Conservation (phyloP, 1,140 invertebrate genomes). For the Oryzaephilus surinamensis region DNA sequence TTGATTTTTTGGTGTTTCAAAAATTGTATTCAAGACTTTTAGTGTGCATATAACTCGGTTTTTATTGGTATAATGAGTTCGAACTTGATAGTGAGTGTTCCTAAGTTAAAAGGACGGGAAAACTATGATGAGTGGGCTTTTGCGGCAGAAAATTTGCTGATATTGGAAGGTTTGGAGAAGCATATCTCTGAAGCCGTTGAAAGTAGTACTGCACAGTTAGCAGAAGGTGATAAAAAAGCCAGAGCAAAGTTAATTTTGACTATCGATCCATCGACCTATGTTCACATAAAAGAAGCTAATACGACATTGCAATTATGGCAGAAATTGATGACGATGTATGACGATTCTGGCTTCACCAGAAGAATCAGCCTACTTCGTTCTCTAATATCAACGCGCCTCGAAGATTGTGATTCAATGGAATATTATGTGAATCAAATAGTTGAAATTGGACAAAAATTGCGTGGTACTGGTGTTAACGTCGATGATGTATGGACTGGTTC, state of each 20-base stretch:
- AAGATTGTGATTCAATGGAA: conserved; percentile 11
- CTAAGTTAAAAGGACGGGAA: conserved; percentile 21
- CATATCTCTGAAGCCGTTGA: too few relatives aligned
- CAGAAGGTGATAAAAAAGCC: conserved; percentile 7
- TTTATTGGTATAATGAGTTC: too few relatives aligned
- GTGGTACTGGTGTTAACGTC: conserved; percentile 14
- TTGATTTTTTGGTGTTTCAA: too few relatives aligned
- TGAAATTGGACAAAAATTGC: conserved; percentile 11
- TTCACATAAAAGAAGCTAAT: conserved; percentile 9
- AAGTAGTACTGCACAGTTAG: too few relatives aligned
- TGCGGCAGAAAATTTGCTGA: conserved; percentile 20
- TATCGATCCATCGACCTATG: conserved; percentile 14
- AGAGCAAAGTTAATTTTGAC: conserved; percentile 15
- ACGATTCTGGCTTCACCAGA: conserved; percentile 11
- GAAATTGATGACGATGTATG: conserved; percentile 9
- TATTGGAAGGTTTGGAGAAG: conserved; percentile 15
- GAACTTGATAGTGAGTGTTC: conserved; percentile 14
- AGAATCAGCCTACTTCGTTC: conserved; percentile 10
- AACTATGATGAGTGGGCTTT: conserved; percentile 26
- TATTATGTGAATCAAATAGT: conserved; percentile 12
- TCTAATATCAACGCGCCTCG: conserved; percentile 9
- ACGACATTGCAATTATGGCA: conserved; percentile 12
- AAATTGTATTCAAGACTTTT: too few relatives aligned
- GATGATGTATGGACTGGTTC: conserved; percentile 27
- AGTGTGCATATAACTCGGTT: too few relatives aligned